These are phyloP conservation scores for Otolemur crassicaudatus DNA, from an alignment of 2,797 vertebrate species.

Conservation along the genomic window DNA sequence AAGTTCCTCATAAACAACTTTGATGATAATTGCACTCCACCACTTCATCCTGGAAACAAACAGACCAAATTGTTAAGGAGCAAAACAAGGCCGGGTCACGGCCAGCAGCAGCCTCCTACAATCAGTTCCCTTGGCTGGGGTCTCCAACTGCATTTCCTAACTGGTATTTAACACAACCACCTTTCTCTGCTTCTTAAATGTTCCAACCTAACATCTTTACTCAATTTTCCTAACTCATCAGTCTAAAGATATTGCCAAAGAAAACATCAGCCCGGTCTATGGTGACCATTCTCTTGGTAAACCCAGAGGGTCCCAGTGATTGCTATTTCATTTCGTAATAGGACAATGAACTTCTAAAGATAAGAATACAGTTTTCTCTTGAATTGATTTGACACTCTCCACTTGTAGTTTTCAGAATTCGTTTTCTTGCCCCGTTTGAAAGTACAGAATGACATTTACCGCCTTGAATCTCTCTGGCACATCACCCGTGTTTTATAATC, in stretches of 20 bases:
- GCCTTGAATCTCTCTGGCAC: not conserved
- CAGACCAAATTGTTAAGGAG: conserved; percentile 12
- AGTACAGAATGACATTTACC: not conserved
- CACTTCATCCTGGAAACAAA: conserved; percentile 44
- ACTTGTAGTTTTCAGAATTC: not conserved
- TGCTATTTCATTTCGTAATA: not conserved
- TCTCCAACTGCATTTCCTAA: not conserved
- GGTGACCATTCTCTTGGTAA: not conserved
- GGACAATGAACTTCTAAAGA: not conserved
- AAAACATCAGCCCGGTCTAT: not conserved
- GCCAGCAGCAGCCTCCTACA: not conserved
- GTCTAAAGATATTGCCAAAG: not conserved
- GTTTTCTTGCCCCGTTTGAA: not conserved
- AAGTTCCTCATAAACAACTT: conserved; percentile 58
- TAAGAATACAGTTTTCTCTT: not conserved
- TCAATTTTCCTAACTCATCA: conserved; percentile 26
- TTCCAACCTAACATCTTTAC: not conserved
- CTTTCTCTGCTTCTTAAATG: not conserved
- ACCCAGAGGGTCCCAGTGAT: not conserved
- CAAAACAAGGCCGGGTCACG: not conserved
- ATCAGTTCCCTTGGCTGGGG: not conserved
- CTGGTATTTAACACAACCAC: not conserved
- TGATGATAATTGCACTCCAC: conserved; percentile 37
- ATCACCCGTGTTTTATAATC: not conserved
- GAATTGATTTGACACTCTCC: not conserved